Base-by-base conservation (phyloP, 2,888 invertebrate species). In the Oxytorus armatus region DNA sequence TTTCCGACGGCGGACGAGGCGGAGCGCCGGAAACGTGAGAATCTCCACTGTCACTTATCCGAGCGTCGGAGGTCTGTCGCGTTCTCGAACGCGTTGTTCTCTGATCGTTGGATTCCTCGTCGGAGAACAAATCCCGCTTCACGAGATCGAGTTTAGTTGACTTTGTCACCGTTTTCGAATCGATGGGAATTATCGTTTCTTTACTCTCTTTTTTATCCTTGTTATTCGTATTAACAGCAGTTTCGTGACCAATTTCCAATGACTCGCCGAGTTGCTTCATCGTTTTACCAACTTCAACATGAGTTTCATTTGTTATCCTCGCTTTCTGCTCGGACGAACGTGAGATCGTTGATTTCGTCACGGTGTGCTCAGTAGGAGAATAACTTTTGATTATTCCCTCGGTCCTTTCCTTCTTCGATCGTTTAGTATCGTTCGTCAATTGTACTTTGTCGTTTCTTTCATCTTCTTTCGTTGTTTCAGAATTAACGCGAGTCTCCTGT, bases 91-190 rank as follows among this genome's bases (percentile, higher is more conserved):
- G 83, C 3, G 88, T 89, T 2, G 87, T 87, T 25, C 87, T 83
- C 14, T 88, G 87, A n/a, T 89, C 88, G 3, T 79, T 83, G 7
- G 81, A 81, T 59, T 91, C 90, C 1, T 91, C 90, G 36, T 90
- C 90, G 57, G 88, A 90, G 23, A 92, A 92, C 11, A 92, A 79
- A 77, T 91, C 91, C 3, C 91, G 85, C 39, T 90, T 92, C 0
- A 91, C 87, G 63, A 87, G 86, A 73, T 91, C 90, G 0, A 91
- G 88, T 42, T 90, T 91, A n/a, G n/a, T n/a, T 0, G 86, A 74
- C 29, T 88, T 88, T 0, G 73, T 8, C 21, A 39, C 14, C 7
- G 4, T 57, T 23, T 73, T 80, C 7, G 77, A 3, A 0, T 80
- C 80, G n/a, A 18, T 8, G 33, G 0, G 14, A 16, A 16, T 3